phyloP scores from a whole-genome alignment of 2,888 invertebrate genomes.

The Macaria liturata region DNA sequence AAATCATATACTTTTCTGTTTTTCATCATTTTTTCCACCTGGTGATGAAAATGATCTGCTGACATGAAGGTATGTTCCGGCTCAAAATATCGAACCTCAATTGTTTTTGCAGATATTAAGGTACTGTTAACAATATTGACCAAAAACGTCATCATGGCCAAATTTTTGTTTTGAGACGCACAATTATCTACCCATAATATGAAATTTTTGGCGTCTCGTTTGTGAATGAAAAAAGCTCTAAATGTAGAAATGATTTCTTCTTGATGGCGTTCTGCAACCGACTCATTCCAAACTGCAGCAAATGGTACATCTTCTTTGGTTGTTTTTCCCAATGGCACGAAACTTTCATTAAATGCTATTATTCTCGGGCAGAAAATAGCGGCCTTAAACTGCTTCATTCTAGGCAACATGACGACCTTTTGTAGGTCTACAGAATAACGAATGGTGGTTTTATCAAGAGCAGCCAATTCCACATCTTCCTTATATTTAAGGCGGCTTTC shows the following conservation, averaged over 20 bases:
- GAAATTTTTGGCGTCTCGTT: conserved; percentile 17
- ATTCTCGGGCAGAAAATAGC: conserved; percentile 31
- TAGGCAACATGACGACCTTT: conserved; percentile 34
- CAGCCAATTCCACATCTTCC: not conserved
- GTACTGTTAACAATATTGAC: conserved; percentile 11
- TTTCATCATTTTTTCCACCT: not conserved
- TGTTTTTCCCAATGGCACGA: conserved; percentile 26
- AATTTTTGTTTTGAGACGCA: conserved; percentile 23
- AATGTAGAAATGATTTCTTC: conserved; percentile 22
- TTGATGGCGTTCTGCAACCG: conserved; percentile 20
- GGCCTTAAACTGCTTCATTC: conserved; percentile 30
- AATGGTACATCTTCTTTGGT: conserved; percentile 13
- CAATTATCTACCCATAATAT: conserved; percentile 21
- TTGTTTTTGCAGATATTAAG: not conserved
- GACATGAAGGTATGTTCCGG: not conserved
- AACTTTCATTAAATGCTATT: conserved; percentile 34
- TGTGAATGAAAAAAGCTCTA: conserved; percentile 17
- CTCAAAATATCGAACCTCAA: not conserved
- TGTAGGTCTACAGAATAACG: conserved; percentile 27
- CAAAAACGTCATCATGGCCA: conserved; percentile 13
- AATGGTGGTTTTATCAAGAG: conserved; percentile 5
- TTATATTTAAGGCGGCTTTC: conserved; percentile 1
- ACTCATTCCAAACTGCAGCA: conserved; percentile 27
- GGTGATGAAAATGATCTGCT: no score
- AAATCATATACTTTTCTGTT: not conserved